Base-by-base conservation (phyloP, 2,888 invertebrate species). In the Mythimna ferrago region DNA sequence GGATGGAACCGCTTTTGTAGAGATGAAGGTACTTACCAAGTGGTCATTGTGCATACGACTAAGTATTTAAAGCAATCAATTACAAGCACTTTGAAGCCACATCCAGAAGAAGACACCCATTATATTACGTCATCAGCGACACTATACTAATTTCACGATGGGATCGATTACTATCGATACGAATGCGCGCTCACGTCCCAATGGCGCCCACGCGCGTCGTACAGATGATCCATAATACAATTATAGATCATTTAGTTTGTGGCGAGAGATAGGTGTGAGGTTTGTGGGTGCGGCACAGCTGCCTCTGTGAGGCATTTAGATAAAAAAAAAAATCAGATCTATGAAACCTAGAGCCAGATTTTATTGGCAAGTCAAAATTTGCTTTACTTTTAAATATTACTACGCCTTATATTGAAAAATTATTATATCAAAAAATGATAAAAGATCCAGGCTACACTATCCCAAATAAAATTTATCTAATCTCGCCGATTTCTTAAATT, bases 141-240 rank as follows among this genome's bases (percentile, higher is more conserved):
- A 88, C 92, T 89, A 89, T 90, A 93, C 93, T 92, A 93, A 93
- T 93, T 92, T 92, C 90, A 91, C 91, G 92, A 92, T 93, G 90
- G 90, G 91, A 92, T 93, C 92, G 93, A 93, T 95, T 94, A 93
- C 82, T 84, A 93, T 93, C 93, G 88, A 95, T 94, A 93, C 92
- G 87, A 92, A 94, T 95, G 95, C 95, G 91, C 86, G 90, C 91
- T 92, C 95, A 95, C 95, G 95, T 92, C 90, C 90, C 91, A 88
- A 90, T 91, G 96, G 95, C 96, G 96, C 95, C 96, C 96, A 95
- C 95, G 96, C 94, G 89, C 93, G 83, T 81, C 88, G 83, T 91
- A 92, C 94, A 91, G 93, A 94, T 94, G 92, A 94, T 94, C 94
- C 94, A 95, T 94, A 93, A 95, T 94, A 95, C 94, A 94, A 95